phyloP scores from a whole-genome alignment of 2,113 vertebrate species.

The Himantopus leucocephalus region DNA sequence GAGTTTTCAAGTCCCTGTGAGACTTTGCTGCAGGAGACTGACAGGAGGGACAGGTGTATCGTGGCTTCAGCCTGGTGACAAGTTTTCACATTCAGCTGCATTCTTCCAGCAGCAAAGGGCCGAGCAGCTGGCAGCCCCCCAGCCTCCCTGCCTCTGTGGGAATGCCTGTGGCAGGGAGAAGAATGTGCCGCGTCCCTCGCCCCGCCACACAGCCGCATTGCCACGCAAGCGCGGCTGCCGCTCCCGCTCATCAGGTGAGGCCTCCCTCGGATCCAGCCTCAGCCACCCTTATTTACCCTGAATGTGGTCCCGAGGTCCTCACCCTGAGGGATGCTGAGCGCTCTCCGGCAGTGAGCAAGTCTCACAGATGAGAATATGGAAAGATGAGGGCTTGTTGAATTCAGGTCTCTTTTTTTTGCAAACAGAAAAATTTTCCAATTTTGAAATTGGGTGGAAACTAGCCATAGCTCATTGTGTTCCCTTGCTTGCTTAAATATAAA shows the following conservation, averaged over 20 bases:
- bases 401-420: background rate
- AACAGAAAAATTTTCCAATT: background rate
- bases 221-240: background rate
- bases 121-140: constrained; percentile 71
- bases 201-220: background rate
- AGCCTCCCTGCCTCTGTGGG: constrained; percentile 53
- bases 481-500: background rate
- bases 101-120: constrained; percentile 71
- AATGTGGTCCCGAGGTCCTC: background rate
- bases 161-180: constrained; percentile 69
- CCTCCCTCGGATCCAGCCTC: background rate
- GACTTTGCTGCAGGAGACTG: constrained; percentile 73
- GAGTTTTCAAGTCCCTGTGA: constrained; percentile 68
- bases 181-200: constrained; percentile 50
- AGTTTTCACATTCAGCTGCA: constrained; percentile 72
- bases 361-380: background rate
- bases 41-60: constrained; percentile 80
- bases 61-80: constrained; percentile 72
- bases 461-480: background rate
- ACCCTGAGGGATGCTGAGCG: background rate
- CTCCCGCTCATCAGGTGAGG: constrained; percentile 23
- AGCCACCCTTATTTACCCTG: background rate
- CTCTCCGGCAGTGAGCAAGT: background rate
- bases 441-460: background rate
- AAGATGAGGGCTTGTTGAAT: background rate